Evolutionary conservation across 2,888 invertebrate genomes (phyloP), one percentile per base, ranked within the genome.

Genomic region (Harpalus rufipes): DNA sequence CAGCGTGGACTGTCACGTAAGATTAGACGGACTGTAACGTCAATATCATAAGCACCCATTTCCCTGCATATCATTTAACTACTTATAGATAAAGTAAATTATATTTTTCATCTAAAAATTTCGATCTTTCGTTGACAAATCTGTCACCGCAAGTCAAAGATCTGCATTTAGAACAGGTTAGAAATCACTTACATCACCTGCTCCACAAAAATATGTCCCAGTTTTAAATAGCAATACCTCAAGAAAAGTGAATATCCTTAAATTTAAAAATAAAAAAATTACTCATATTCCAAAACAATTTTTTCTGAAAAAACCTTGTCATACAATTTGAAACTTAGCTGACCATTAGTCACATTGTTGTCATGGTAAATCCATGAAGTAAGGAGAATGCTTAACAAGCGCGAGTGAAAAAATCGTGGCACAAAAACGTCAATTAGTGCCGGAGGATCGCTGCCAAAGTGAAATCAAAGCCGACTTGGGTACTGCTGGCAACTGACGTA

Each of bases 191-290:
- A 8, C 44, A 51, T 3, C 7, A 4, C 6, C 10, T 51, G 44
- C 44, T 51, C 44, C 44, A 51, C 44, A 51, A 51, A 51, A 51
- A 51, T 51, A 12, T 51, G 44, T 7, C 44, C 44, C 4, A 51
- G 44, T 51, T 51, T 51, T 51, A 51, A 51, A 12, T 51, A 12
- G 44, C 44, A 51, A 51, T 51, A 51, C 4, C 44, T 10, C 44
- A 51, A 6, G 44, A 51, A 4, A 44, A 3, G 44, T 44, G 5
- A 44, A 44, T 44, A 44, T 44, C 44, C 44, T 44, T 7, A 44
- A 44, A 44, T 44, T 44, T 44, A 44, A 44, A 51, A 51, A 51
- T 51, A 51, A 51, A 51, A 51, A 51, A 51, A 5, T 51, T 51
- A 10, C 44, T 51, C 44, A 51, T 51, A 51, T 12, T 51, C 10